Conservation (phyloP, 2,113 vertebrate species). For the Brachyistius frenatus region DNA sequence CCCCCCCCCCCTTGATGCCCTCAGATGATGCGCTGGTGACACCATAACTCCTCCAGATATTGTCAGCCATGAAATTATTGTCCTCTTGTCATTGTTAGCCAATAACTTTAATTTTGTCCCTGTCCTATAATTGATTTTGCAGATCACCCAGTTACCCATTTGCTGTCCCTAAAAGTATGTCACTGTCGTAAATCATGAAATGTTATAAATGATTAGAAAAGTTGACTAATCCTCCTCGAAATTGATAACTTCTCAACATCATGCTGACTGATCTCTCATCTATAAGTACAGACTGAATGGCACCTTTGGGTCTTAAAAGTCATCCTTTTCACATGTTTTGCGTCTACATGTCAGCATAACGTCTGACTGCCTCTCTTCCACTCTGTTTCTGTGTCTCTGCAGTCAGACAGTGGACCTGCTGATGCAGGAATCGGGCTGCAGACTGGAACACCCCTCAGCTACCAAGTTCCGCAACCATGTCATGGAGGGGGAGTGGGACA, state of each 20-base stretch:
- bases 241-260: neutral
- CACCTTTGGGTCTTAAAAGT: no score
- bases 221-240: no score
- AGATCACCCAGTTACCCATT: constrained; percentile 13
- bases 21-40: constrained; percentile 18
- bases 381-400: constrained; percentile 67
- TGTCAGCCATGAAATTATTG: neutral
- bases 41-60: neutral
- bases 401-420: constrained; percentile 99
- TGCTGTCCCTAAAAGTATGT: neutral
- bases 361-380: neutral
- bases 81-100: neutral
- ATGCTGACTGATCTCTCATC: neutral
- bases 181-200: no score
- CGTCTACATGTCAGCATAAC: constrained; percentile 33
- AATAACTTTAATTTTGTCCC: neutral
- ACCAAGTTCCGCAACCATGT: constrained; percentile 99
- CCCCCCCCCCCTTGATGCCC: neutral
- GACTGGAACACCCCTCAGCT: constrained; percentile 98
- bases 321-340: constrained; percentile 1
- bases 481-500: constrained; percentile 99
- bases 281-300: neutral
- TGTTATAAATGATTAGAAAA: no score
- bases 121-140: neutral
- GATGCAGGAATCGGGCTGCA: constrained; percentile 99